Evolutionary conservation across 2,888 invertebrate genomes (phyloP).

Genomic region (Hydriomena furcata): DNA sequence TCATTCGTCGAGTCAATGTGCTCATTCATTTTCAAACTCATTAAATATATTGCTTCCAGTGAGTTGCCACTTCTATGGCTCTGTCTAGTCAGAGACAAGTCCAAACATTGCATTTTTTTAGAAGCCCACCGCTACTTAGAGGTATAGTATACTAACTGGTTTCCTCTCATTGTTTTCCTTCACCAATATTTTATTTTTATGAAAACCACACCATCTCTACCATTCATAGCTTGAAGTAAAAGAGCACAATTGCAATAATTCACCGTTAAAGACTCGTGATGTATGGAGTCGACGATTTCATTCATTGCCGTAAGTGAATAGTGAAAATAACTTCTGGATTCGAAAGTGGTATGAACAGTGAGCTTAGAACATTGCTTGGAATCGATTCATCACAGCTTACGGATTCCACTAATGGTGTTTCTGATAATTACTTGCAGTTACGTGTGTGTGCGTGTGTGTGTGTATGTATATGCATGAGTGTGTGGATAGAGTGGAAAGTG

Average conservation of each 20-base stretch:
- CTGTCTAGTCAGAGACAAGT: no score
- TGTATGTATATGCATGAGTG: no score
- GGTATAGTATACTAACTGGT: no score
- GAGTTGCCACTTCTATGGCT: no score
- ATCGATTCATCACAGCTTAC: slow-evolving; percentile 34
- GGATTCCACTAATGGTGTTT: slow-evolving; percentile 12
- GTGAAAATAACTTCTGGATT: slow-evolving; percentile 53
- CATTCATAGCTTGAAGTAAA: slow-evolving; percentile 12
- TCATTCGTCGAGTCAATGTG: no score
- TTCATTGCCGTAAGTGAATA: slow-evolving; percentile 59
- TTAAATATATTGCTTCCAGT: no score
- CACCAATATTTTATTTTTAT: no score
- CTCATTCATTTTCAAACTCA: no score
- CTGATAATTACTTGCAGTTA: not conserved
- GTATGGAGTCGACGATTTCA: slow-evolving; percentile 53
- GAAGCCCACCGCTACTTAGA: no score
- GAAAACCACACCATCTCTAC: slow-evolving; percentile 7
- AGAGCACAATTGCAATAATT: slow-evolving; percentile 45
- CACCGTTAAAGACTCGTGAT: slow-evolving; percentile 49
- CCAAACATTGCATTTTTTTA: no score
- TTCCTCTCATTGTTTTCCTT: no score
- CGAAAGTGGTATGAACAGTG: slow-evolving; percentile 46
- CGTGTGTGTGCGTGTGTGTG: no score
- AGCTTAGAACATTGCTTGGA: slow-evolving; percentile 10
- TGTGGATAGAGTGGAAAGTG: slow-evolving; percentile 12